phyloP scores from a whole-genome alignment of 2,113 vertebrate species.

The Pachycephala philippinensis region DNA sequence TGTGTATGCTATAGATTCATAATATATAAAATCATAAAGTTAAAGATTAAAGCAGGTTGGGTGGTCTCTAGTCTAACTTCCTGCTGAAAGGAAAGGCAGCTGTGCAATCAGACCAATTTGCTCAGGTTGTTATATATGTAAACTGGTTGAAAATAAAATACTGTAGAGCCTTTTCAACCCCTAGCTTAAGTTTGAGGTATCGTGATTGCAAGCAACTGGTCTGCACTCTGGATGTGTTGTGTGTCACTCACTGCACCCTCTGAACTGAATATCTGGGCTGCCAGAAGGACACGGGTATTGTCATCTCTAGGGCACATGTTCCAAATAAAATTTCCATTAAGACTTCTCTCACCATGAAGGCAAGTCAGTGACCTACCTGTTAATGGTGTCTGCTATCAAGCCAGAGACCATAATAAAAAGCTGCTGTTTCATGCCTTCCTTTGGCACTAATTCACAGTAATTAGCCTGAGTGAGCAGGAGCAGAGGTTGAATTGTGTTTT shows the following conservation, averaged over 20 bases:
- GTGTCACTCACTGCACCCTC: neutral
- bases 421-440: neutral
- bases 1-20: neutral
- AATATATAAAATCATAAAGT: neutral
- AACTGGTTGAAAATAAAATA: neutral
- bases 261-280: neutral
- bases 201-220: neutral
- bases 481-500: neutral
- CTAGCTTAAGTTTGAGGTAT: neutral
- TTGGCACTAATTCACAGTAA: neutral
- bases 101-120: neutral
- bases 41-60: neutral
- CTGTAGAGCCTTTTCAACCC: neutral
- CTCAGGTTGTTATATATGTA: neutral
- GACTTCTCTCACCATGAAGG: neutral
- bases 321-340: neutral
- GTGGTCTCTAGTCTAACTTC: neutral
- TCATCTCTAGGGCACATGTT: neutral
- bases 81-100: neutral
- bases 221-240: neutral
- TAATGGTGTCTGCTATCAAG: neutral
- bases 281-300: neutral
- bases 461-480: neutral
- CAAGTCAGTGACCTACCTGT: neutral
- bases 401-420: neutral